A percentile compares a stretch with the other conserved stretches of the same genome.
These are phyloP conservation scores for Drosophila vallismaia DNA, from an alignment of 2,888 invertebrate species.

Conservation along the genomic window DNA sequence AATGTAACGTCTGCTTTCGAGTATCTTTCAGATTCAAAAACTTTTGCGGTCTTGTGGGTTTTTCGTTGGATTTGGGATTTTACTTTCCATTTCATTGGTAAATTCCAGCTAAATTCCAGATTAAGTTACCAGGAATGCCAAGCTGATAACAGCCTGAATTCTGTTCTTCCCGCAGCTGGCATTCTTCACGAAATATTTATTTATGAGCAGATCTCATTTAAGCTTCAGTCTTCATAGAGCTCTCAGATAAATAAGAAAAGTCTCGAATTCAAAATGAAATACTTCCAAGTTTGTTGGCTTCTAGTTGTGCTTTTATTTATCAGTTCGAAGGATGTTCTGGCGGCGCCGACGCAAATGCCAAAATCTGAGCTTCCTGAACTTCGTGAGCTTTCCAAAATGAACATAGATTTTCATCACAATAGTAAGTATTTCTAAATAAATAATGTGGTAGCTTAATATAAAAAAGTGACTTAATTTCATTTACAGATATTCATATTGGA, in stretches of 20 bases:
- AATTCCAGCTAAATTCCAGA: neutral
- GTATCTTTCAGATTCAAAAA: too few species aligned
- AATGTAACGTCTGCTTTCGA: too few species aligned
- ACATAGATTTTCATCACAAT: constrained; percentile 3
- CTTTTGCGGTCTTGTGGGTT: too few species aligned
- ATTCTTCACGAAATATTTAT: constrained; percentile 20
- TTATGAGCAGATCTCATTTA: neutral
- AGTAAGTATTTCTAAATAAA: neutral
- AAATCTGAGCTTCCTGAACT: neutral
- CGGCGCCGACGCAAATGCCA: neutral
- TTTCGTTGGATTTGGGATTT: neutral
- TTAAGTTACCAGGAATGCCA: constrained; percentile 4
- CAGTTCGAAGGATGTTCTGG: constrained; percentile 21
- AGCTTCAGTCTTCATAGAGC: neutral
- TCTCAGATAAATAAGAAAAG: constrained; percentile 5
- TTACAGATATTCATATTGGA: constrained; percentile 6
- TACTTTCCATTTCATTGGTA: constrained; percentile 13
- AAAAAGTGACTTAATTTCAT: neutral
- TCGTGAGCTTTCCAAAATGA: neutral
- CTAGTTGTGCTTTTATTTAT: constrained; percentile 35
- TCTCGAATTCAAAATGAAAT: constrained; percentile 52
- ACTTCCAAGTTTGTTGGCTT: constrained; percentile 52
- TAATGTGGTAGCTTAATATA: neutral
- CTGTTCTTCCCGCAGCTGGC: constrained; percentile 17
- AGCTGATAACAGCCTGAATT: constrained; percentile 41